Conservation (phyloP, 1,140 invertebrate genomes). For the Bombus picipes region DNA sequence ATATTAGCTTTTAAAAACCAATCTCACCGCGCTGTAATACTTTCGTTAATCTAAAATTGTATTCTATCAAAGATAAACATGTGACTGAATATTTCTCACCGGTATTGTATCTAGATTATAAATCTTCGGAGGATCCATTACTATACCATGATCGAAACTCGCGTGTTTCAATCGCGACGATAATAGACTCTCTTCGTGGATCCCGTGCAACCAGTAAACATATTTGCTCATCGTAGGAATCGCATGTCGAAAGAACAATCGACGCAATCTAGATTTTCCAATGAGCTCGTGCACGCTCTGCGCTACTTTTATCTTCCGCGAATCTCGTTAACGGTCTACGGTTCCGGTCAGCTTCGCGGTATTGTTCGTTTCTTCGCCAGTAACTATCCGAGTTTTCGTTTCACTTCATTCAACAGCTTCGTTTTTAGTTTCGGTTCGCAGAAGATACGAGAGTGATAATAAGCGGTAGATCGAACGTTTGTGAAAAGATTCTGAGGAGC, state of each 20-base stretch:
- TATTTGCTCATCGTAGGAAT: slow-evolving; percentile 23
- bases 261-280: slow-evolving; percentile 17
- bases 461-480: neutral
- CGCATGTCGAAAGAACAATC: slow-evolving; percentile 6
- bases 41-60: neutral
- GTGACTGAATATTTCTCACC: neutral
- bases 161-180: neutral
- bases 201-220: slow-evolving; percentile 5
- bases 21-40: neutral
- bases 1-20: neutral
- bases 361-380: neutral
- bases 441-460: neutral
- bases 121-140: neutral
- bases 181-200: neutral
- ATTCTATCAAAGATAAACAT: neutral
- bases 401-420: neutral
- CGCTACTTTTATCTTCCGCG: slow-evolving; percentile 15
- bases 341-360: neutral
- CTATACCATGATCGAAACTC: neutral
- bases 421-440: neutral
- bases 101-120: neutral
- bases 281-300: neutral
- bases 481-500: neutral
- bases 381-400: neutral
- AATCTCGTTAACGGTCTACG: slow-evolving; percentile 12